phyloP scores from a whole-genome alignment of 2,888 invertebrate species.

The Odontocerum albicorne region DNA sequence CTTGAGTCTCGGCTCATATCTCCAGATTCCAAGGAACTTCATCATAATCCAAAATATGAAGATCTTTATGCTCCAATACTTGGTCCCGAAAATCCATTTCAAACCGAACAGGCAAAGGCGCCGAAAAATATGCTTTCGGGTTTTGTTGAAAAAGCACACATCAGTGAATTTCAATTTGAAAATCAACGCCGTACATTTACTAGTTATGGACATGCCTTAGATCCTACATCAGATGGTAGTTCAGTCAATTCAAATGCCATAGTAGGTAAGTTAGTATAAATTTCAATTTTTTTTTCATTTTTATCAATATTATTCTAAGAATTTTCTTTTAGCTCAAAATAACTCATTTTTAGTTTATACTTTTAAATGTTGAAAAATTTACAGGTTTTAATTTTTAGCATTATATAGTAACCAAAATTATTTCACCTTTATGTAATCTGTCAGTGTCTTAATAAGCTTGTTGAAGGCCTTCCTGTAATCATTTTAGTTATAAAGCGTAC shows the following conservation, averaged over 20 bases:
- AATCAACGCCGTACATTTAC: slow-evolving; percentile 93
- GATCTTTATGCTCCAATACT: slow-evolving; percentile 90
- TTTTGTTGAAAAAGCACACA: slow-evolving; percentile 91
- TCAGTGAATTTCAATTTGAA: slow-evolving; percentile 97
- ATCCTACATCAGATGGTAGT: slow-evolving; percentile 80
- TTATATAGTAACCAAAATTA: neutral
- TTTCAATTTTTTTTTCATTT: too few relatives aligned
- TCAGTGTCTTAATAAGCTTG: too few relatives aligned
- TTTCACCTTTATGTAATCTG: too few relatives aligned
- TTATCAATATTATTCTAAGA: too few relatives aligned
- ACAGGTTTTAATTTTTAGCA: neutral
- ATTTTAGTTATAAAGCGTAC: too few relatives aligned
- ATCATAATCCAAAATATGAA: slow-evolving; percentile 91
- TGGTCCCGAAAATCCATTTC: slow-evolving; percentile 92
- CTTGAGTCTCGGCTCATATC: slow-evolving; percentile 74
- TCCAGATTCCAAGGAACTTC: slow-evolving; percentile 78
- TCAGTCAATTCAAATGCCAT: slow-evolving; percentile 45
- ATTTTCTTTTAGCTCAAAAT: too few relatives aligned
- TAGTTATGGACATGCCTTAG: slow-evolving; percentile 93
- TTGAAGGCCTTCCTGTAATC: too few relatives aligned
- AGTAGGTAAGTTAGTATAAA: slow-evolving; percentile 53
- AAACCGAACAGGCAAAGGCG: slow-evolving; percentile 86
- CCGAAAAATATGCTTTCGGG: slow-evolving; percentile 91
- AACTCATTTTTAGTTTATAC: neutral
- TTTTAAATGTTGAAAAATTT: neutral